These are phyloP conservation scores for Polydesmus complanatus DNA, from an alignment of 2,888 invertebrate genomes.

Conservation along the genomic window DNA sequence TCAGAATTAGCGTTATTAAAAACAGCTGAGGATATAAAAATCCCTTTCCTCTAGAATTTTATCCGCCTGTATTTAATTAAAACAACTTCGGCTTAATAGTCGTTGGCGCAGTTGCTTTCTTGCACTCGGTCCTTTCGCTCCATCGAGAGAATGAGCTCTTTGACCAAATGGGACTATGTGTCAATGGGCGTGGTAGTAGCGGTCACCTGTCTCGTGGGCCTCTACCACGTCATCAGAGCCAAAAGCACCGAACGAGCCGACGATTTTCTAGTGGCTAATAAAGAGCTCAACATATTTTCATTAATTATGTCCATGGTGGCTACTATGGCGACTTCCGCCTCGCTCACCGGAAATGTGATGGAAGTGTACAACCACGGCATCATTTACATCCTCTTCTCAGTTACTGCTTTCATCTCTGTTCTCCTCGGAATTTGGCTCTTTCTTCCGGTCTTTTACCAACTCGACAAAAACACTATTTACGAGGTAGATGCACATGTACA, in stretches of 20 bases:
- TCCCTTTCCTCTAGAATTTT: no score
- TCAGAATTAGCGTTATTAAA: no score
- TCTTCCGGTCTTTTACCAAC: slow-evolving; percentile 12
- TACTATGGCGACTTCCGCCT: slow-evolving; percentile 1
- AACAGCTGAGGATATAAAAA: no score
- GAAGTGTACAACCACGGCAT: slow-evolving; percentile 11
- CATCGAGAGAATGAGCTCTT: no score
- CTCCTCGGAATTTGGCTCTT: background rate
- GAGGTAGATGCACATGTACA: no score
- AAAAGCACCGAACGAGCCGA: slow-evolving; percentile 5
- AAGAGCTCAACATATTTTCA: slow-evolving; percentile 6
- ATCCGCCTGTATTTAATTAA: no score
- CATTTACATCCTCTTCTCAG: slow-evolving; percentile 2
- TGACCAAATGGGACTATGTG: slow-evolving; percentile 11
- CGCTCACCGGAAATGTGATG: slow-evolving; percentile 7
- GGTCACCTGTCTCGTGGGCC: background rate
- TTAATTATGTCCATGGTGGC: slow-evolving; percentile 11
- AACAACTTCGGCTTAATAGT: no score
- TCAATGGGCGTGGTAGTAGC: slow-evolving; percentile 3
- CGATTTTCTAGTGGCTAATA: slow-evolving; percentile 10
- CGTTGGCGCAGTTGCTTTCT: no score
- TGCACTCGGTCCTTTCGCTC: no score
- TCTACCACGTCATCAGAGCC: slow-evolving; percentile 10
- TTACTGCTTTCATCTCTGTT: slow-evolving; percentile 2
- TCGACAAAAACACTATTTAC: no score